Evolutionary conservation across 2,888 invertebrate species (phyloP).

Genomic region (Chelonus formosanus): DNA sequence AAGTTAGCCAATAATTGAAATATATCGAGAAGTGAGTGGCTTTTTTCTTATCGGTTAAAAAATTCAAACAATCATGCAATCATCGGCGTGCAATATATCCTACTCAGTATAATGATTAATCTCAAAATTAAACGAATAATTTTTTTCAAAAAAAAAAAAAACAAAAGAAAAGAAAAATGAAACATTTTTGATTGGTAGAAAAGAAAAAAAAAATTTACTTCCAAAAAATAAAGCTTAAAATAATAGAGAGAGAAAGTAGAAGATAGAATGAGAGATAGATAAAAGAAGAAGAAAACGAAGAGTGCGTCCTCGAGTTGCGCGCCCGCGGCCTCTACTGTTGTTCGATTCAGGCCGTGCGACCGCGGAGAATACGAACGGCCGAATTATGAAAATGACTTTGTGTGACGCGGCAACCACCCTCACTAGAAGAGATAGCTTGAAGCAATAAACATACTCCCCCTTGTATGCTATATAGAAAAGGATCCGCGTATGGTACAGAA

Average conservation of each 20-base stretch:
- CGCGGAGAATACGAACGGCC: constrained; percentile 70
- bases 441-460: constrained; percentile 63
- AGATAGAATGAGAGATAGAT: constrained; percentile 28
- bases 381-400: constrained; percentile 71
- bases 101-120: too few relatives aligned
- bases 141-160: too few relatives aligned
- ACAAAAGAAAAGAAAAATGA: too few relatives aligned
- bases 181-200: constrained; percentile 25
- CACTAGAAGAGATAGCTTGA: constrained; percentile 62
- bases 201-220: constrained; percentile 4
- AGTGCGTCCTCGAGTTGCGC: constrained; percentile 50
- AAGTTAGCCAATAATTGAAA: too few relatives aligned
- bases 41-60: too few relatives aligned
- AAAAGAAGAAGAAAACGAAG: constrained; percentile 32
- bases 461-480: constrained; percentile 4
- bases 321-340: constrained; percentile 65
- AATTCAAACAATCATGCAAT: too few relatives aligned
- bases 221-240: too few relatives aligned
- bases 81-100: too few relatives aligned
- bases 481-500: constrained; percentile 6
- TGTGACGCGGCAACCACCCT: constrained; percentile 66
- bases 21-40: too few relatives aligned
- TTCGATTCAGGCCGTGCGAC: constrained; percentile 68
- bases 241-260: constrained; percentile 25
- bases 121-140: too few relatives aligned